A percentile compares a stretch with the other conserved stretches of the same genome.
phyloP scores from a whole-genome alignment of 2,797 vertebrate genomes.

The Pelodytes ibericus region DNA sequence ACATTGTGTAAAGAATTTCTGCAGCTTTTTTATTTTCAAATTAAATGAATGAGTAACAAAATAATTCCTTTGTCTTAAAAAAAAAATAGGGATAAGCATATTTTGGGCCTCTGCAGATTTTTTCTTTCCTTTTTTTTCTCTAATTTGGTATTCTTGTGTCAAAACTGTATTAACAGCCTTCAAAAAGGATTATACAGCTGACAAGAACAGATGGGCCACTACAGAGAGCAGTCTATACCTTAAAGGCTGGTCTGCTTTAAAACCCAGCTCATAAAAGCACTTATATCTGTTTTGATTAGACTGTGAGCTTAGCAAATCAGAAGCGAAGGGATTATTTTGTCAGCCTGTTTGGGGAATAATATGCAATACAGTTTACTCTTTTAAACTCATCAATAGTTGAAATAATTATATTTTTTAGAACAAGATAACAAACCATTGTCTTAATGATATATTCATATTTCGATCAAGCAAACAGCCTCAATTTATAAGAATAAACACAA shows the following conservation, averaged over 20 bases:
- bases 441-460: conserved; percentile 40
- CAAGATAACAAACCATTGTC: conserved; percentile 18
- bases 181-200: conserved; percentile 48
- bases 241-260: conserved; percentile 61
- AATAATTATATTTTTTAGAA: conserved; percentile 25
- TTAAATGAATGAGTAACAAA: conserved; percentile 52
- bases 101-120: conserved; percentile 41
- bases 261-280: conserved; percentile 62
- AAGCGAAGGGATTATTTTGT: conserved; percentile 67
- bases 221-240: conserved; percentile 59
- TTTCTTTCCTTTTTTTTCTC: conserved; percentile 46
- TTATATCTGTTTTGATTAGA: conserved; percentile 67
- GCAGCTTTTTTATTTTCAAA: conserved; percentile 32
- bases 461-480: conserved; percentile 24
- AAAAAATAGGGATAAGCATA: conserved; percentile 36
- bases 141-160: conserved; percentile 49
- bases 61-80: conserved; percentile 33
- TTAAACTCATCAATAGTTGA: conserved; percentile 54
- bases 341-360: conserved; percentile 67
- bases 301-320: conserved; percentile 65
- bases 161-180: conserved; percentile 52
- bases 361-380: conserved; percentile 63
- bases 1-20: conserved; percentile 63
- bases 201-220: conserved; percentile 56
- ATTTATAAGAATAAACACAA: not conserved